Conservation (phyloP, 2,113 vertebrate species). For the Tetrao urogallus region DNA sequence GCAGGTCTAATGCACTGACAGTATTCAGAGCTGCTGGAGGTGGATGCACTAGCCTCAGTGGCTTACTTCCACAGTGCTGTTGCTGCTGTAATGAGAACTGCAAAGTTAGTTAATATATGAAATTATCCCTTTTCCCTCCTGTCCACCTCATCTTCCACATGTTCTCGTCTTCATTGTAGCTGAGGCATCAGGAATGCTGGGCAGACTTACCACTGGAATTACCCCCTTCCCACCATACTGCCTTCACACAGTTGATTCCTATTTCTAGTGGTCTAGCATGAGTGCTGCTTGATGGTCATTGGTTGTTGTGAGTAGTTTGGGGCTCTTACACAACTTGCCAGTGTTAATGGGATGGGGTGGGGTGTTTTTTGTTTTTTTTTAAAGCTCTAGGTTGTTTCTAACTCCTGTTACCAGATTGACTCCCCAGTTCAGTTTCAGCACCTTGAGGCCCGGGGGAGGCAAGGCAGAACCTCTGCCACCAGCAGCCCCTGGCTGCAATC, state of each 20-base stretch:
- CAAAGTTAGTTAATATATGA: slow-evolving; percentile 30
- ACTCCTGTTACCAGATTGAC: neutral
- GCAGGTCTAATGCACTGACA: slow-evolving; percentile 55
- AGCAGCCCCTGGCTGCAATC: neutral
- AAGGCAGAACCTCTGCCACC: neutral
- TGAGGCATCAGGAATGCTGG: slow-evolving; percentile 21
- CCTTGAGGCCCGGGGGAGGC: neutral
- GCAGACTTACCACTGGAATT: slow-evolving; percentile 53
- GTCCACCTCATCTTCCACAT: neutral
- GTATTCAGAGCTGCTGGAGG: slow-evolving; percentile 58
- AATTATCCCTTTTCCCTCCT: neutral
- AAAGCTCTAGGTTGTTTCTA: slow-evolving; percentile 17
- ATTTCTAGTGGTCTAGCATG: slow-evolving; percentile 23
- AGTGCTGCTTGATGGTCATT: slow-evolving; percentile 41
- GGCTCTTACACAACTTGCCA: slow-evolving; percentile 47
- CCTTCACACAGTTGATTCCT: neutral
- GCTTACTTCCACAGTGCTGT: slow-evolving; percentile 49
- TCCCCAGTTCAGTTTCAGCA: neutral
- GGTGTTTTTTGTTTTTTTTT: neutral
- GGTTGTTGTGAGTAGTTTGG: slow-evolving; percentile 50
- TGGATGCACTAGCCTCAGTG: slow-evolving; percentile 41
- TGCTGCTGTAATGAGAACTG: slow-evolving; percentile 67
- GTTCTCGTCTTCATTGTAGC: neutral
- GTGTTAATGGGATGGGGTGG: slow-evolving; percentile 12
- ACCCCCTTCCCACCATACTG: neutral